These are phyloP conservation scores for Pangasius mekongensis DNA, from an alignment of 2,797 vertebrate genomes.

Conservation along the genomic window DNA sequence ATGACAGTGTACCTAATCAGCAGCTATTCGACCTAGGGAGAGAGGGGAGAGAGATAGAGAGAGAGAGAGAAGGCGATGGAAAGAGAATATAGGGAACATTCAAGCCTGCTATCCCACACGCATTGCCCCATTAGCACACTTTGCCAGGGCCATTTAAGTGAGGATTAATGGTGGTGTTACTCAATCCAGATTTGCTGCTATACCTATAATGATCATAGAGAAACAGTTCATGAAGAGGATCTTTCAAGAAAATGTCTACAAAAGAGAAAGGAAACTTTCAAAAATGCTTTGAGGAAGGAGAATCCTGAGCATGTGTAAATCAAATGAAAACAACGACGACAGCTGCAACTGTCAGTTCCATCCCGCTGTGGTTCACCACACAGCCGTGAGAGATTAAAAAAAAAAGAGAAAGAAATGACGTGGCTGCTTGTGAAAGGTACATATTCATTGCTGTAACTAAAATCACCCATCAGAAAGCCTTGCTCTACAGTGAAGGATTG, in stretches of 20 bases:
- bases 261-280: neutral
- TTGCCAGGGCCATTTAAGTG: neutral
- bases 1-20: slow-evolving; percentile 52
- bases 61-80: neutral
- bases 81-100: neutral
- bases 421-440: neutral
- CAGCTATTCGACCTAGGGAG: slow-evolving; percentile 24
- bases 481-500: slow-evolving; percentile 1
- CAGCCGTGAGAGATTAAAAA: neutral
- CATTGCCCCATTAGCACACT: neutral
- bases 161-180: neutral
- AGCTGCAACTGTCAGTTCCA: slow-evolving; percentile 16
- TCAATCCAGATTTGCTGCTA: neutral
- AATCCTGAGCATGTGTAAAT: slow-evolving; percentile 17
- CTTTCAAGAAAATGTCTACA: neutral
- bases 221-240: neutral
- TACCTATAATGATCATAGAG: neutral
- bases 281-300: neutral
- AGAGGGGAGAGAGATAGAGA: neutral
- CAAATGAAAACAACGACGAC: slow-evolving; percentile 1
- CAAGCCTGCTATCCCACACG: neutral
- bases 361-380: neutral
- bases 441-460: slow-evolving; percentile 12
- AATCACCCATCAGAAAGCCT: slow-evolving; percentile 4
- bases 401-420: neutral